Evolutionary conservation across 2,888 invertebrate genomes (phyloP).

Genomic region (Drosophila neonasuta): DNA sequence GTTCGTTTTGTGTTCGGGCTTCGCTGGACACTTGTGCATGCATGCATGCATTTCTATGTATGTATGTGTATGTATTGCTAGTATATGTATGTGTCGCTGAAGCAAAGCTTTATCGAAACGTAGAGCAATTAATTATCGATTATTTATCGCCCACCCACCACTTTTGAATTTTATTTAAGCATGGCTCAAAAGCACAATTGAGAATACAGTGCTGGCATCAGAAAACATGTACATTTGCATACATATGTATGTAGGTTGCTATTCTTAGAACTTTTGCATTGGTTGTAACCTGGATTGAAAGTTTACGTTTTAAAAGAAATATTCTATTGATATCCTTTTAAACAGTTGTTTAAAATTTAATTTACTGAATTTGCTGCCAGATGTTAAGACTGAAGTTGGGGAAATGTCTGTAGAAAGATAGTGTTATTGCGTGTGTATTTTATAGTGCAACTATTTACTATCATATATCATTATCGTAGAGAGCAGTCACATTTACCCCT

Average conservation of each 20-base stretch:
- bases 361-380: constrained; percentile 13
- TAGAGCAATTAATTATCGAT: neutral
- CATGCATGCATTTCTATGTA: neutral
- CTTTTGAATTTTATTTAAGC: neutral
- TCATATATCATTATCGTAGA: constrained; percentile 39
- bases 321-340: neutral
- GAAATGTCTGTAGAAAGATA: neutral
- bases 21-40: neutral
- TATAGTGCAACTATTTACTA: constrained; percentile 37
- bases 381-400: constrained; percentile 10
- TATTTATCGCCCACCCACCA: neutral
- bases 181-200: neutral
- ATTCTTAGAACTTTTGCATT: neutral
- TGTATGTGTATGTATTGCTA: neutral
- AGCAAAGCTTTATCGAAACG: neutral
- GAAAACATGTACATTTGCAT: neutral
- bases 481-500: constrained; percentile 24
- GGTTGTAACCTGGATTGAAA: neutral
- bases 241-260: neutral
- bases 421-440: constrained; percentile 2
- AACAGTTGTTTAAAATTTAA: neutral
- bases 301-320: neutral
- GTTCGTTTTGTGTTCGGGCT: neutral
- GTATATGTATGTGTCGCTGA: neutral
- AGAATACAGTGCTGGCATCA: neutral